These are phyloP conservation scores for Remorina albescens DNA, from an alignment of 2,797 vertebrate genomes.

Conservation along the genomic window DNA sequence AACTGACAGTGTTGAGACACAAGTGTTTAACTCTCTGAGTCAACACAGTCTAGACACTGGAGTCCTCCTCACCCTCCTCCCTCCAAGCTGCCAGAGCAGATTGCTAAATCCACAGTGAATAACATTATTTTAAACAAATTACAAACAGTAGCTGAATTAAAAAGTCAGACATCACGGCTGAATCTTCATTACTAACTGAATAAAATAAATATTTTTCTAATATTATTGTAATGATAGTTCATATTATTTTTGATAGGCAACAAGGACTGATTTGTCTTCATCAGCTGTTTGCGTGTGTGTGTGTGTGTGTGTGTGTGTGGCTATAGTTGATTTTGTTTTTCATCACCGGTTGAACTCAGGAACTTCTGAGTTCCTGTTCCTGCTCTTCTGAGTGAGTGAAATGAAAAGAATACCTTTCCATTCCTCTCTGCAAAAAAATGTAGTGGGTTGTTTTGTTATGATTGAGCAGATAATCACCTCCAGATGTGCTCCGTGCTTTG, in stretches of 20 bases:
- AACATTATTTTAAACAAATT: background rate
- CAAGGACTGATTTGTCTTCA: background rate
- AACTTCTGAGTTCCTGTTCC: too few relatives aligned
- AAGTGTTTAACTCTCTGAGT: conserved; percentile 20
- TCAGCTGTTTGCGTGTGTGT: background rate
- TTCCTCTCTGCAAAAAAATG: conserved; percentile 49
- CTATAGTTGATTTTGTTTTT: conserved; percentile 19
- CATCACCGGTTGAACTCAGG: background rate
- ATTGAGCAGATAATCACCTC: conserved; percentile 62
- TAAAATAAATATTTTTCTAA: background rate
- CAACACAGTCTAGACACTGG: conserved; percentile 27
- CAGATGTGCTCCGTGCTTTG: conserved; percentile 61
- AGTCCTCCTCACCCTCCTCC: background rate
- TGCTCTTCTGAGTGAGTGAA: conserved; percentile 16
- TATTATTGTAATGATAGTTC: too few relatives aligned
- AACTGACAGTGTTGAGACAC: background rate
- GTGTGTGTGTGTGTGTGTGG: too few relatives aligned
- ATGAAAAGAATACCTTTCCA: conserved; percentile 40
- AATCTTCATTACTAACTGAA: conserved; percentile 1
- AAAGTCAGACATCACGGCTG: background rate
- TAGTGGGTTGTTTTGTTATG: conserved; percentile 57
- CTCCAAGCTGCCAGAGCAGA: background rate
- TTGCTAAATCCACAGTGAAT: conserved; percentile 5
- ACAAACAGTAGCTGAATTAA: background rate
- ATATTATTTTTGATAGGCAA: background rate